Evolutionary conservation across 2,888 invertebrate species (phyloP).

Genomic region (Epistrophe grossulariae): DNA sequence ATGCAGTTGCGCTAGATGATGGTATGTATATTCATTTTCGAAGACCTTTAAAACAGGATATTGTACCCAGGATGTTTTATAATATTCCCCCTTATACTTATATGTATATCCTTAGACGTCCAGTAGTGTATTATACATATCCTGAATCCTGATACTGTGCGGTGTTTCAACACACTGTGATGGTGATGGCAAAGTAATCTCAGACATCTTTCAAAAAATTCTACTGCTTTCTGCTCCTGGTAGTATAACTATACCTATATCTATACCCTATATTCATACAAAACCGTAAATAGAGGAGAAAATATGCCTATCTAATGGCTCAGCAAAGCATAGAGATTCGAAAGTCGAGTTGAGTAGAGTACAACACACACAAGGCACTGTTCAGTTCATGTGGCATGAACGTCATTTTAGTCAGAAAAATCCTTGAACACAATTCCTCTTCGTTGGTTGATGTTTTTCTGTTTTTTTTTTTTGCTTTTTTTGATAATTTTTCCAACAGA

Average conservation of each 20-base stretch:
- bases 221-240: conserved; percentile 3
- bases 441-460: conserved; percentile 55
- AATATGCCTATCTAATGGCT: conserved; percentile 69
- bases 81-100: conserved; percentile 20
- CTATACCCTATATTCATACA: not conserved
- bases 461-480: conserved; percentile 25
- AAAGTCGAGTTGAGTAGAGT: conserved; percentile 40
- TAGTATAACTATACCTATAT: not conserved
- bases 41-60: conserved; percentile 53
- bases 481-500: conserved; percentile 56
- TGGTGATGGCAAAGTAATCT: conserved; percentile 53
- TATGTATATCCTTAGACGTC: conserved; percentile 49
- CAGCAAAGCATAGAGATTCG: conserved; percentile 9
- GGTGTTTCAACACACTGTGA: conserved; percentile 35
- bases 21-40: conserved; percentile 1
- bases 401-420: conserved; percentile 75
- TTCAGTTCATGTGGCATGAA: conserved; percentile 51
- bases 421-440: conserved; percentile 71
- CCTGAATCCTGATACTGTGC: conserved; percentile 38
- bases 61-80: conserved; percentile 43
- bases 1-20: conserved; percentile 50
- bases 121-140: conserved; percentile 61
- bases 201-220: conserved; percentile 55
- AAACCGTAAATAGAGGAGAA: conserved; percentile 40
- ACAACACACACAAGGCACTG: conserved; percentile 27